Base-by-base conservation (phyloP, 2,113 vertebrate species). In the Corythaixoides concolor region DNA sequence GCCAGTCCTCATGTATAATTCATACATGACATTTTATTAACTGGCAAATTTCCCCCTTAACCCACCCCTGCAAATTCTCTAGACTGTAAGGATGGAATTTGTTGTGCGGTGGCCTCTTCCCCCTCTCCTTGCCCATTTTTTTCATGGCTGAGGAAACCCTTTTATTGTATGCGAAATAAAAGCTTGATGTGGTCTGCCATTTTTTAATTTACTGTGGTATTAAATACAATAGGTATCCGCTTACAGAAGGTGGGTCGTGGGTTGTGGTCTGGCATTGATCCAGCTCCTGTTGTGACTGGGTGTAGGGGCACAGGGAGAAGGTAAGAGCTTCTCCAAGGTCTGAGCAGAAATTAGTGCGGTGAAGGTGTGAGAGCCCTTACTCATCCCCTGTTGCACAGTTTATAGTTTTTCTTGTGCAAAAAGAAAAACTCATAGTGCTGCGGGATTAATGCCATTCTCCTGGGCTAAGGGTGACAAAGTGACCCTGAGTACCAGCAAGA, bases 61-160 rank as follows among this genome's bases (percentile, higher is more conserved):
- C 69, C 69, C 80, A 0, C 96, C 93, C 93, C 91, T 58, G 0
- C 93, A 93, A 79, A 79, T 95, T 95, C 97, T 92, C 89, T 63
- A 87, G 80, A 82, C 84, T 87, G 30, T 52, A 89, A 97, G 94
- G 95, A 91, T 95, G 86, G 97, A 95, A 95, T 97, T 95, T 96
- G 91, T 95, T 95, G 94, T 94, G 96, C 1, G 70, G 94, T 95
- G 95, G 94, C 91, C 94, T 93, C 80, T 97, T 97, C 81, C 89
- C 72, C 86, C 55, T 95, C 70, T 95, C 63, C 45, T 92, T 96
- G 69, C 91, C 95, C 91, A 52, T 82, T 94, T 73, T 76, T 92
- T 96, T 97, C 89, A 97, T n/a, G 77, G 58, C 81, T 63, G 92
- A 97, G 96, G 95, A 97, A 97, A 93, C 89, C 69, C 95, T 95